Evolutionary conservation across 2,797 vertebrate genomes (phyloP).

Genomic region (Cephalopachus bancanus): DNA sequence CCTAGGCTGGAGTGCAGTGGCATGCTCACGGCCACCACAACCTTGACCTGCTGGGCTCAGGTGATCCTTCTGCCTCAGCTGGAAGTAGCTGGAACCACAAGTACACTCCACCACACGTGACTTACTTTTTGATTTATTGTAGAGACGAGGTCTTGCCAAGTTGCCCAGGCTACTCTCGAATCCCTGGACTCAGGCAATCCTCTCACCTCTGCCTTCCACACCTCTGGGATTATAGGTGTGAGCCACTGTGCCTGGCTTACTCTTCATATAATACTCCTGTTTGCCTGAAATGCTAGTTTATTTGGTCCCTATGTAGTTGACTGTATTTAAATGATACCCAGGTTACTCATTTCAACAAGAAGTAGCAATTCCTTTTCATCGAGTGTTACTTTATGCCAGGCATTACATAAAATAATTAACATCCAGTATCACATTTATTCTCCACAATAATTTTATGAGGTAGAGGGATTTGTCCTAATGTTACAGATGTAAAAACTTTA

Average conservation of each 20-base stretch:
- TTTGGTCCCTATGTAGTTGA: background rate
- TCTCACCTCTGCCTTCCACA: no score
- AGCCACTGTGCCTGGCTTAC: background rate
- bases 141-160: no score
- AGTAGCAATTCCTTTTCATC: slow-evolving; percentile 1
- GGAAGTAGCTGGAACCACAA: no score
- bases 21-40: no score
- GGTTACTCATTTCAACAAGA: slow-evolving; percentile 24
- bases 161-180: no score
- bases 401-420: slow-evolving; percentile 10
- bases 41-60: no score
- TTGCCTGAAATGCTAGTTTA: slow-evolving; percentile 2
- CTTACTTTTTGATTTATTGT: no score
- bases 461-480: background rate
- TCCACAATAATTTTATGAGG: slow-evolving; percentile 49
- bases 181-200: no score
- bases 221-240: no score
- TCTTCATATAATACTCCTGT: background rate
- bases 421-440: background rate
- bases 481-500: slow-evolving; percentile 20
- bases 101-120: no score
- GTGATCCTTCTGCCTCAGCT: no score
- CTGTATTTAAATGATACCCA: slow-evolving; percentile 16
- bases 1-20: no score
- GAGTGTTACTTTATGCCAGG: slow-evolving; percentile 7